Conservation (phyloP, 2,797 vertebrate species). For the Tokudaia muenninki region DNA sequence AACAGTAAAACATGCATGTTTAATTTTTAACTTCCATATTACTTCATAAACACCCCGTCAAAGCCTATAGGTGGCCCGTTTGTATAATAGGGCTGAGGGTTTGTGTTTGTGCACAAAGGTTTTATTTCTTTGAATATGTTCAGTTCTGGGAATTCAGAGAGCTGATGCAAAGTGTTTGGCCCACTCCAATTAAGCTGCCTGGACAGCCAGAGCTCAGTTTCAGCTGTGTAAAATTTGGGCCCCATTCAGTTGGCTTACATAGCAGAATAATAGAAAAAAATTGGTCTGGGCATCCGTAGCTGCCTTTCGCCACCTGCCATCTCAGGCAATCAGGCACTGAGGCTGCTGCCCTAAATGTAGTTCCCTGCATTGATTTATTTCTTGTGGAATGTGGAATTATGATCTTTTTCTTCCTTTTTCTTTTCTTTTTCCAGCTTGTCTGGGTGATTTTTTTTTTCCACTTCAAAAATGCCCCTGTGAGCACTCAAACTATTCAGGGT, state of each 20-base stretch:
- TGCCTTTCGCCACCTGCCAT: constrained; percentile 63
- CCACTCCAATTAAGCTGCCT: constrained; percentile 1
- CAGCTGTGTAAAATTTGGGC: constrained; percentile 56
- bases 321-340: constrained; percentile 21
- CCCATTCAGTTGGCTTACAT: constrained; percentile 34
- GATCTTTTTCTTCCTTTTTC: not conserved
- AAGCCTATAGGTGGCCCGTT: constrained; percentile 2
- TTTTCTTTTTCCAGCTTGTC: constrained; percentile 19
- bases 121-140: constrained; percentile 42
- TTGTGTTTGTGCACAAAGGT: constrained; percentile 6
- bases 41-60: constrained; percentile 34
- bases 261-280: constrained; percentile 63
- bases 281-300: constrained; percentile 23
- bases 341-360: not conserved
- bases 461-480: constrained; percentile 41
- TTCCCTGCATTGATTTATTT: constrained; percentile 23
- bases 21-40: constrained; percentile 60
- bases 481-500: constrained; percentile 39
- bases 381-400: constrained; percentile 13
- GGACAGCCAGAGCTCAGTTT: constrained; percentile 44
- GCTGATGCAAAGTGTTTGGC: constrained; percentile 34
- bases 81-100: not conserved
- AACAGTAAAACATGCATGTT: constrained; percentile 67
- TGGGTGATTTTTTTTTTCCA: not conserved
- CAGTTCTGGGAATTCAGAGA: constrained; percentile 37